Conservation (phyloP, 2,888 invertebrate genomes). For the Oscheius onirici region DNA sequence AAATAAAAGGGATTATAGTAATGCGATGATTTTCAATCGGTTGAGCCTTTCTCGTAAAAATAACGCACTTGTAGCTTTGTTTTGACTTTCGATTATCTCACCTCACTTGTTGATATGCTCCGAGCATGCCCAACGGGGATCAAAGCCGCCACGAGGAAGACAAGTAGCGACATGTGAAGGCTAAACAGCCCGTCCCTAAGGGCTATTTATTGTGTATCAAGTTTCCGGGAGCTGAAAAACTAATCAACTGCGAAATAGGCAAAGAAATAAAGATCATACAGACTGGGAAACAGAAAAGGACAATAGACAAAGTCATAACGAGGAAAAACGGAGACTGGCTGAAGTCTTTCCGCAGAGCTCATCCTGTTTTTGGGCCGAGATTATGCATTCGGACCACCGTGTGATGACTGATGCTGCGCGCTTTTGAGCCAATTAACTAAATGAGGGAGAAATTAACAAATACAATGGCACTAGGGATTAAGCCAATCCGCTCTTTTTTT, state of each 20-base stretch:
- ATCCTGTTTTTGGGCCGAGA: constrained; percentile 6
- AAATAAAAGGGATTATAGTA: no score
- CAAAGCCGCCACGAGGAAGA: not conserved
- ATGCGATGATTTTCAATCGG: no score
- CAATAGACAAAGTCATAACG: not conserved
- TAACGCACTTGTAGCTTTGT: no score
- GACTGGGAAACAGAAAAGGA: not conserved
- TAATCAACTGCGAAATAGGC: not conserved
- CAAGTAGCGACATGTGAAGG: constrained; percentile 10
- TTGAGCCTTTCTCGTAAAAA: no score
- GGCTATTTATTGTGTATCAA: constrained; percentile 1
- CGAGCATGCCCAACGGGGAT: not conserved
- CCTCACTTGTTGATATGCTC: no score
- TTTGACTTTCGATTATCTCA: no score
- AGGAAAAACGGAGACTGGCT: not conserved
- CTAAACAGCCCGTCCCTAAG: not conserved
- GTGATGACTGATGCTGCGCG: not conserved
- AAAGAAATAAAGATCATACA: no score
- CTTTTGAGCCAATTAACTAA: no score
- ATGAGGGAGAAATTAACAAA: no score
- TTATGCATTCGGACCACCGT: constrained; percentile 11
- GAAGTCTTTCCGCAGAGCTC: not conserved
- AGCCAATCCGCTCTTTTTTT: no score
- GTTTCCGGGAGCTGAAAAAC: not conserved
- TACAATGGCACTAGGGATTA: no score